These are phyloP conservation scores for Oxygymnocypris stewartii DNA, from an alignment of 2,113 vertebrate genomes.

Conservation along the genomic window DNA sequence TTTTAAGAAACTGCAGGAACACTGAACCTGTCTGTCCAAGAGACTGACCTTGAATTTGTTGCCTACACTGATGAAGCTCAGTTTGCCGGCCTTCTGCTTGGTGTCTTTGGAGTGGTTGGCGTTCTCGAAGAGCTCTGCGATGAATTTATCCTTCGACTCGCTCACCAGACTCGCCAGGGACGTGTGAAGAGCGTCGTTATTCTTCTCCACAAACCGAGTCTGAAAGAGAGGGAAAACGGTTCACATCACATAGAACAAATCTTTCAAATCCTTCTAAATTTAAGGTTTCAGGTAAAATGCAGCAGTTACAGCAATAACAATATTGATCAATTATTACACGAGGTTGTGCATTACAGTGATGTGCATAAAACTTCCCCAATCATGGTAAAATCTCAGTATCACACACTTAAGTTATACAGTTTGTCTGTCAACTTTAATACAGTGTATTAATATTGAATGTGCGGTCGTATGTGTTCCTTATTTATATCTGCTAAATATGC, in stretches of 20 bases:
- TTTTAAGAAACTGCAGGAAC: neutral
- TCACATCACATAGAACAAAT: neutral
- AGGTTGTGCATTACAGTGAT: neutral
- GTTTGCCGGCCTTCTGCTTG: slow-evolving; percentile 96
- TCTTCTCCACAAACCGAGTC: slow-evolving; percentile 98
- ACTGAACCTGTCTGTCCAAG: neutral
- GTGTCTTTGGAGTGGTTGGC: slow-evolving; percentile 85
- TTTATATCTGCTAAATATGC: too few species aligned
- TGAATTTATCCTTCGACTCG: slow-evolving; percentile 92
- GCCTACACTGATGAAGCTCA: slow-evolving; percentile 96
- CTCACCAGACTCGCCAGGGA: slow-evolving; percentile 94
- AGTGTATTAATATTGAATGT: too few species aligned
- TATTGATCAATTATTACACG: neutral
- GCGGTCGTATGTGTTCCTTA: too few species aligned
- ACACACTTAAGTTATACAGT: too few species aligned
- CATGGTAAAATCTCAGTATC: too few species aligned
- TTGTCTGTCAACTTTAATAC: too few species aligned
- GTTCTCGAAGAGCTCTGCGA: slow-evolving; percentile 88
- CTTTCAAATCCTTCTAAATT: neutral
- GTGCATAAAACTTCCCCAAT: too few species aligned
- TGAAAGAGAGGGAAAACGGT: slow-evolving; percentile 65
- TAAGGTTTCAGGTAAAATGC: neutral
- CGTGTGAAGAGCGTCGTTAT: slow-evolving; percentile 97
- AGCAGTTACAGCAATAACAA: neutral
- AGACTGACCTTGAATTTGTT: slow-evolving; percentile 96